phyloP scores from a whole-genome alignment of 2,797 vertebrate species.

The Gymnodraco acuticeps region DNA sequence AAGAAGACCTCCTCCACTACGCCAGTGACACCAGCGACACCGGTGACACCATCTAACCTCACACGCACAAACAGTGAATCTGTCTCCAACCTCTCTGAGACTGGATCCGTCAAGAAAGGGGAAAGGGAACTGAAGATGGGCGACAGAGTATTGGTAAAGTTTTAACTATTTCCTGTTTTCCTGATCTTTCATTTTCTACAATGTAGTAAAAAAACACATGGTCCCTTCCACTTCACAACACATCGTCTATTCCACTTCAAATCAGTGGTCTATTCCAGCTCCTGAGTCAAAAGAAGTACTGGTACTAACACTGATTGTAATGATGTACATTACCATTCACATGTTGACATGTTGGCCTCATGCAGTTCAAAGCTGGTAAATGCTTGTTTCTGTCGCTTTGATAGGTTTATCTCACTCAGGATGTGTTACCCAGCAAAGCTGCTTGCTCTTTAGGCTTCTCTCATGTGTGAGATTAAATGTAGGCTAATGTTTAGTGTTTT shows the following conservation, averaged over 20 bases:
- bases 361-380: too few species aligned
- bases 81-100: slow-evolving; percentile 95
- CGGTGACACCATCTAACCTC: slow-evolving; percentile 84
- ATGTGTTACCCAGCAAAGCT: slow-evolving; percentile 63
- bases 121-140: slow-evolving; percentile 96
- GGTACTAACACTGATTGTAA: background rate
- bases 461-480: slow-evolving; percentile 50
- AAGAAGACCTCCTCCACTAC: slow-evolving; percentile 79
- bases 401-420: slow-evolving; percentile 58
- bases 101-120: slow-evolving; percentile 95
- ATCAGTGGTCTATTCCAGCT: background rate
- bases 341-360: background rate
- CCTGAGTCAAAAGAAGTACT: background rate
- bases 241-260: background rate
- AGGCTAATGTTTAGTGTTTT: slow-evolving; percentile 42
- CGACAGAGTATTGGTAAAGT: slow-evolving; percentile 94
- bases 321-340: background rate
- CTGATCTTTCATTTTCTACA: background rate
- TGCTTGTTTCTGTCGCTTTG: slow-evolving; percentile 48
- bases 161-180: slow-evolving; percentile 4
- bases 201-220: slow-evolving; percentile 24
- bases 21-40: slow-evolving; percentile 27
- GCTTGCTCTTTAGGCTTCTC: slow-evolving; percentile 51
- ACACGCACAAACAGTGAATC: slow-evolving; percentile 93
- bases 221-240: background rate